Base-by-base conservation (phyloP, 2,888 invertebrate species). In the Allophyes oxyacanthae region DNA sequence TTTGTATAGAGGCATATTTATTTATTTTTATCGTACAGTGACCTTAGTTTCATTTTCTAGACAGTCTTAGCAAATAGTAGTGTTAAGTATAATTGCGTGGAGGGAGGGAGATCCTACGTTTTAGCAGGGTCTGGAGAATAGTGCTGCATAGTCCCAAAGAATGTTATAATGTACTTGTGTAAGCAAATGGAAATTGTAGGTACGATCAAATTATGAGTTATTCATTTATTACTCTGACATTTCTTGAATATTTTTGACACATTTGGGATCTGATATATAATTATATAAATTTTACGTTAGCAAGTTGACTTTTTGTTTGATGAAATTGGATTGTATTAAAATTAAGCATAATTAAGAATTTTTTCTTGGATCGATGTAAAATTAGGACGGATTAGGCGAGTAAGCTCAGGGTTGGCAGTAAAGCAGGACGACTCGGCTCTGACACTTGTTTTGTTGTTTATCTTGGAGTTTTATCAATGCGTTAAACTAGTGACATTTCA, bases 1-100 rank as follows among this genome's bases (percentile, higher is more conserved):
- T 92, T 92, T 92, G 88, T 92, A 92, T 91, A 92, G 91, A 92
- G 85, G 88, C 89, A 90, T 92, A 92, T 91, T 90, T 92, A 92
- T 93, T 92, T 93, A 91, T 92, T 92, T 88, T 87, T 85, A 80
- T 83, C 81, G 77, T 85, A 85, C 78, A 78, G 85, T 84, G 86
- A 88, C 78, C 77, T 86, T 90, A 90, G 90, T 87, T 91, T 84
- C 77, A 82, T 83, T 86, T 79, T 79, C 78, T 88, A 88, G 88
- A 81, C 83, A 82, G 81, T 84, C 81, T 84, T 93, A 92, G 92
- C 84, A 73, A 92, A 91, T 90, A 88, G 75, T 92, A 91, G 90
- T 75, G 41, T 71, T 90, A 90, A 87, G 87, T 78, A 66, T 79
- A 73, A 84, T 81, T 85, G 92, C 92, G 92, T 91, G 89, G 88